Conservation (phyloP, 2,888 invertebrate species). For the Callyntrura sp. region DNA sequence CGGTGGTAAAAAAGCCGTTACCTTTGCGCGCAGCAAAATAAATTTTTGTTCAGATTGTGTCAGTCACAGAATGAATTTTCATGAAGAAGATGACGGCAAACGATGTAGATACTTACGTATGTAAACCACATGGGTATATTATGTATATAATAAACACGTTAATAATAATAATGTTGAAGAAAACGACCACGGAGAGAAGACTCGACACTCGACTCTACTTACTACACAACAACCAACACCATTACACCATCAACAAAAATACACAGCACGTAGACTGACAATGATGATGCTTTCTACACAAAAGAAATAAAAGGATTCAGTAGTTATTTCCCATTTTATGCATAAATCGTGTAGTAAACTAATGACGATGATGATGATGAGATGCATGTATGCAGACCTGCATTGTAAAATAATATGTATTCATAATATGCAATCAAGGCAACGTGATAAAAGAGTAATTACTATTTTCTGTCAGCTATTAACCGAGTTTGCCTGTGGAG, state of each 20-base stretch:
- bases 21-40: not conserved
- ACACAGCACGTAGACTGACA: not conserved
- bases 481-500: conserved; percentile 24
- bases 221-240: not conserved
- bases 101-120: not conserved
- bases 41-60: not conserved
- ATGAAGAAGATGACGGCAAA: conserved; percentile 34
- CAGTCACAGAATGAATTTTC: conserved; percentile 58
- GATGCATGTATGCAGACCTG: conserved; percentile 21
- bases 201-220: not conserved
- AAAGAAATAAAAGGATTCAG: not conserved
- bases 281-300: conserved; percentile 8
- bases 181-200: not conserved
- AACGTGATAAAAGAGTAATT: conserved; percentile 73
- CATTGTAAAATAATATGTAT: not conserved
- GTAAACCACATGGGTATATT: conserved; percentile 40
- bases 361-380: not conserved
- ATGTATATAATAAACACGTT: not conserved
- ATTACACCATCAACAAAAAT: not conserved
- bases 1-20: not conserved
- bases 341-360: conserved; percentile 29
- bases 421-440: conserved; percentile 41
- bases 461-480: conserved; percentile 67
- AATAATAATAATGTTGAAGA: conserved; percentile 30
- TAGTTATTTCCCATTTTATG: conserved; percentile 4